Evolutionary conservation across 2,888 invertebrate genomes (phyloP), one percentile per base, ranked within the genome.

Genomic region (Neuroscelio doddi): DNA sequence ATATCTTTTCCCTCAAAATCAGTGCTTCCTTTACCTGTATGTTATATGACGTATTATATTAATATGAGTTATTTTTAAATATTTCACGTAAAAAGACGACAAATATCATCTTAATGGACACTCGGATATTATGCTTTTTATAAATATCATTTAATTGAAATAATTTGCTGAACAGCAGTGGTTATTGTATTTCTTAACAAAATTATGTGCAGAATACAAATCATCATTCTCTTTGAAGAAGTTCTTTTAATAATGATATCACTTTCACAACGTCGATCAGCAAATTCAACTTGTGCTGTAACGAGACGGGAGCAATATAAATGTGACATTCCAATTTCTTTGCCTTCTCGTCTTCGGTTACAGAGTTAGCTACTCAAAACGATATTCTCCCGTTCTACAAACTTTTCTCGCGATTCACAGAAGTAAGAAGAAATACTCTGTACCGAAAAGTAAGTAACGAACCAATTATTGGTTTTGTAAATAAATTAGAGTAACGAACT

Each of bases 401-500:
- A 41, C 41, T 41, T 41, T 24, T 10, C 3, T 17, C 10, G 41
- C 24, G 24, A 41, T 12, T 41, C 24, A n/a, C 10, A 7, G 41
- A 17, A 41, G 24, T 41, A 17, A 10, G 24, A 24, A 41, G 24
- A n/a, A n/a, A 39, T 9, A 9, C 17, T 16, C 9, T 17, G 17
- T 39, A 15, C 17, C 15, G 24, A 21, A 12, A 24, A 24, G 41
- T 21, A 10, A 24, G 10, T 21, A 24, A 41, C 17, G 21, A 41
- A 24, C 10, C 38, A 39, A 17, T n/a, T n/a, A n/a, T 15, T 12
- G 10, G 21, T 7, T 21, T n/a, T n/a, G 56, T 72, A 75, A 69
- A 68, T 64, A 69, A 75, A 75, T 73, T 69, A 75, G 68, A 66
- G 69, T 71, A 75, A 69, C 74, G 74, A 72, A 68, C 65, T 69